phyloP scores from a whole-genome alignment of 1,140 invertebrate species.

The Drosophila pandora region DNA sequence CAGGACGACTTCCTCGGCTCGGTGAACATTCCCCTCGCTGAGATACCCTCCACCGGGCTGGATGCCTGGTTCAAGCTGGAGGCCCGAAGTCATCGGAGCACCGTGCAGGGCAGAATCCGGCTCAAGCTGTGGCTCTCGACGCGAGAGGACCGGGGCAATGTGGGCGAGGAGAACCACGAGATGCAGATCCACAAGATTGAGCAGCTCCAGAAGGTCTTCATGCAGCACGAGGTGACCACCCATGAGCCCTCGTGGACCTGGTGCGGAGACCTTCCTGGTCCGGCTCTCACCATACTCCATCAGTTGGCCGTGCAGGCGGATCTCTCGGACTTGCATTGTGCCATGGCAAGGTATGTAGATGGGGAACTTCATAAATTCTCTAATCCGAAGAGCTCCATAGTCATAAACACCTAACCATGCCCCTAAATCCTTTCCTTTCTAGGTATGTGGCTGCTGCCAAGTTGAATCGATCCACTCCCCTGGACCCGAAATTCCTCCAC shows the following conservation, averaged over 20 bases:
- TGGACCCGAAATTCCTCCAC: constrained; percentile 90
- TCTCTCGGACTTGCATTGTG: constrained; percentile 93
- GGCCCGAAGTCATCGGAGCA: constrained; percentile 94
- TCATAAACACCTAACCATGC: not conserved
- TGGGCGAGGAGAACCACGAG: constrained; percentile 95
- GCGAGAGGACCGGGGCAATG: constrained; percentile 91
- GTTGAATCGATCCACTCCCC: constrained; percentile 88
- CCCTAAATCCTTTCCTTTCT: not conserved
- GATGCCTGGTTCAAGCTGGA: constrained; percentile 96
- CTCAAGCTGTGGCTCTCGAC: constrained; percentile 96
- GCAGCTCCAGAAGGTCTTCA: constrained; percentile 90
- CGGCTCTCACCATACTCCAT: constrained; percentile 94
- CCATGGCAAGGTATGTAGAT: constrained; percentile 90
- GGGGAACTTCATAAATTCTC: not conserved
- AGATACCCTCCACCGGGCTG: constrained; percentile 96
- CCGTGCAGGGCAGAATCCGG: constrained; percentile 94
- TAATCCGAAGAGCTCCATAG: no score
- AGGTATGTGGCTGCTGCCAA: constrained; percentile 89
- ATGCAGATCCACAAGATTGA: constrained; percentile 92
- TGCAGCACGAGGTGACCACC: constrained; percentile 87
- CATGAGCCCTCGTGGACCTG: constrained; percentile 84
- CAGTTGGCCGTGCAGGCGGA: constrained; percentile 98
- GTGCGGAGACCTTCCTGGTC: constrained; percentile 91
- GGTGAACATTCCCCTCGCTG: constrained; percentile 86
- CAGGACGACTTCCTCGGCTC: constrained; percentile 97